Conservation (phyloP, 2,113 vertebrate genomes). For the Oreochromis aureus region DNA sequence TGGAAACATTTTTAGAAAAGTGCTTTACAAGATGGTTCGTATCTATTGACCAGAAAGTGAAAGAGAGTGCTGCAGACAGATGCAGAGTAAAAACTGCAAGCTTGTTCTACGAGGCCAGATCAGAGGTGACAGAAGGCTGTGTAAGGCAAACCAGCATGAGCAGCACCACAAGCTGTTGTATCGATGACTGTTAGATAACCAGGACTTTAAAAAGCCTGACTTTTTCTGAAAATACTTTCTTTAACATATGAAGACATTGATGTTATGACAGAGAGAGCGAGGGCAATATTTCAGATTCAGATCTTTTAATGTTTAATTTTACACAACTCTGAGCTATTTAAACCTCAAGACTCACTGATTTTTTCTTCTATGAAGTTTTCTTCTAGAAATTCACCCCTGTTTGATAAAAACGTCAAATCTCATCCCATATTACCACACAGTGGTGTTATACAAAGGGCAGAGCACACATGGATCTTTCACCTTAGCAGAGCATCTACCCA, state of each 20-base stretch:
- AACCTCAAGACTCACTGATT: background rate
- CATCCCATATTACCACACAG: background rate
- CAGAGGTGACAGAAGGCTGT: slow-evolving; percentile 60
- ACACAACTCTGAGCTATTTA: background rate
- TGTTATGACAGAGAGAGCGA: background rate
- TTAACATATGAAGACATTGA: background rate
- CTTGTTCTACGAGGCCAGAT: slow-evolving; percentile 17
- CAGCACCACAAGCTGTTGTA: slow-evolving; percentile 30
- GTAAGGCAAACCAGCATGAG: slow-evolving; percentile 54
- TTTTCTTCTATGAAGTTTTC: background rate
- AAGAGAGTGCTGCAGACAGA: background rate
- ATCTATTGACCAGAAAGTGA: background rate
- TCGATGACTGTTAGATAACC: slow-evolving; percentile 29
- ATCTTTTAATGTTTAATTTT: background rate
- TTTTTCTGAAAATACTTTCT: background rate
- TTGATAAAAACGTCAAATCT: background rate
- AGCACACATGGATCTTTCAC: background rate
- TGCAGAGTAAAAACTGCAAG: background rate
- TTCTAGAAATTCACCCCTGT: background rate
- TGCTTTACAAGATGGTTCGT: background rate
- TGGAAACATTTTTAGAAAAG: background rate
- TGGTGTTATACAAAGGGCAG: background rate
- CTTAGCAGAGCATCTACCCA: background rate
- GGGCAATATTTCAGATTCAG: background rate
- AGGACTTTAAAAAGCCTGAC: background rate